Base-by-base conservation (phyloP, 1,140 invertebrate species). In the Drosophila virilis region DNA sequence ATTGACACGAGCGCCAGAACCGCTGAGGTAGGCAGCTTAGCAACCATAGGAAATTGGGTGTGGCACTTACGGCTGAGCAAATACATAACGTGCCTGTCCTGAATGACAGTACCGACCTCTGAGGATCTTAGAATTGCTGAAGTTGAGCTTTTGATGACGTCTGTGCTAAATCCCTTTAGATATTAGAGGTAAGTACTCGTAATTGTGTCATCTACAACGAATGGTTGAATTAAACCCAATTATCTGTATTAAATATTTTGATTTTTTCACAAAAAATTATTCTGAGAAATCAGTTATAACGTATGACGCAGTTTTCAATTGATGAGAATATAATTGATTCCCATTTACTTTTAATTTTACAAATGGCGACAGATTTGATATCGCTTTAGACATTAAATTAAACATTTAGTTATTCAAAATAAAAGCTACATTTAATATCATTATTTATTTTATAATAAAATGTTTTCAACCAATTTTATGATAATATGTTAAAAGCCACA, bases 1-100 rank as follows among this genome's bases (percentile, higher is more conserved):
- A 55, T 46, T 37, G 42, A 57, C 33, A 45, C 28, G 35, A 6
- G n/a, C n/a, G 7, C 10, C 1, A 10, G 5, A 54, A 35, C 17
- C 9, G 35, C 4, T 37, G 9, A 7, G 1, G 10, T 7, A 32
- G 4, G 17, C 17, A 15, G 13, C 28, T 13, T 46, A 9, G 54
- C 46, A 59, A 13, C 52, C n/a, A 15, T 28, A 48, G 35, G 35
- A n/a, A 42, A 22, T 43, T 45, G 17, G 61, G 35, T 22, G 64
- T 8, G 28, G 6, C 48, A 32, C 1, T 2, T 48, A 7, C 2
- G 6, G 22, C 10, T 48, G 17, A 28, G 17, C 5, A 8, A 43
- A 43, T 43, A 43, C 13, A 38, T 37, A 28, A 15, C 52, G 12
- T 38, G 22, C 13, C 22, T 22, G 22, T 12, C 5, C 6, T 4